Conservation (phyloP, 1,140 invertebrate genomes). For the honey bee (Apis mellifera) region DNA sequence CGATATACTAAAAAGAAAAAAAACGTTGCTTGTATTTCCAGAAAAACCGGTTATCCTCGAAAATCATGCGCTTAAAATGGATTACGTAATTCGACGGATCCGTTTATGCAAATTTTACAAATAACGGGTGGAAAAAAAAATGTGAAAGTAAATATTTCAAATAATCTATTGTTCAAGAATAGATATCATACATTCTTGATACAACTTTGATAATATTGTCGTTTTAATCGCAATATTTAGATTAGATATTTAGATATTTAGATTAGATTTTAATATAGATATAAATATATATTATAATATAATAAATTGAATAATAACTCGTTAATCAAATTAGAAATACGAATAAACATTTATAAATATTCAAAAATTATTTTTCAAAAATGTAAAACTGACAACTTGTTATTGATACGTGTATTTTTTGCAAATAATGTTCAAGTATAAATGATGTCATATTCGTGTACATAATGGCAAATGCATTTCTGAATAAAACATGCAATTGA, state of each 20-base stretch:
- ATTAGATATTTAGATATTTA: too few relatives aligned
- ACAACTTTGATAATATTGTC: neutral
- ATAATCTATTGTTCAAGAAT: neutral
- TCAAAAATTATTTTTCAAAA: neutral
- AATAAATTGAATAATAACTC: neutral
- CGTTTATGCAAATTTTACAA: neutral
- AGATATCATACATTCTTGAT: neutral
- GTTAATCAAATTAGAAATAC: neutral
- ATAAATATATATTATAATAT: neutral
- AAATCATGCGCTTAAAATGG: neutral
- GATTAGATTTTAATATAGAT: too few relatives aligned
- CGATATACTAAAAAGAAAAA: too few relatives aligned
- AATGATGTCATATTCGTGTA: conserved; percentile 27
- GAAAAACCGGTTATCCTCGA: conserved; percentile 2
- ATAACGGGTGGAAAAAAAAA: neutral
- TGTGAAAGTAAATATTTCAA: neutral
- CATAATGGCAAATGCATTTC: neutral
- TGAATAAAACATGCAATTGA: conserved; percentile 27
- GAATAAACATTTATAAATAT: neutral
- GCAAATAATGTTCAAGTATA: neutral
- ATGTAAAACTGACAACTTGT: neutral
- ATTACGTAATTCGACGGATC: neutral
- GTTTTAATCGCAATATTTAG: too few relatives aligned
- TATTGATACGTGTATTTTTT: neutral
- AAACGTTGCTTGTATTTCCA: too few relatives aligned